Evolutionary conservation across 2,888 invertebrate genomes (phyloP).

Genomic region (Seladonia tumulorum): DNA sequence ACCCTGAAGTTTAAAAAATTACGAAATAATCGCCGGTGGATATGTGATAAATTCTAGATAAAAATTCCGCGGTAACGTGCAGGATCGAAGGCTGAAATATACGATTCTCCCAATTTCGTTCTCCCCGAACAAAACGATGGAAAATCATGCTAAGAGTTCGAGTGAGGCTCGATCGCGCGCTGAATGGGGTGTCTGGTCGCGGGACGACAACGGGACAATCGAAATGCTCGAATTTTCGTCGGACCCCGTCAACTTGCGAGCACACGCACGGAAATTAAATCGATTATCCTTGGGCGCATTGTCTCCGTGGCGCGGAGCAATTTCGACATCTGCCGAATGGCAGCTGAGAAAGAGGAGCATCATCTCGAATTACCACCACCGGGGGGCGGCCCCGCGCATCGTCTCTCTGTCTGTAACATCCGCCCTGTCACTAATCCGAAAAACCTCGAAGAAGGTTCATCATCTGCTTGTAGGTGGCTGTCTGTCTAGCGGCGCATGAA

Average conservation of each 20-base stretch:
- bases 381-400: constrained; percentile 55
- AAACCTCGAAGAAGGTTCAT: constrained; percentile 70
- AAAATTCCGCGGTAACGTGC: not conserved
- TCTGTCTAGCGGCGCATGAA: constrained; percentile 62
- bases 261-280: constrained; percentile 72
- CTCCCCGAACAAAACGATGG: not conserved
- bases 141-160: not conserved
- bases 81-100: not conserved
- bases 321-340: constrained; percentile 77
- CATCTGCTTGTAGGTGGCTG: constrained; percentile 74
- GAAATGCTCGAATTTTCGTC: not conserved
- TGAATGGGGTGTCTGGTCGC: constrained; percentile 2
- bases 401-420: constrained; percentile 52
- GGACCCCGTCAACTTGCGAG: not conserved
- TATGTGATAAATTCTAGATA: too few relatives aligned
- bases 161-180: not conserved
- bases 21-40: too few relatives aligned
- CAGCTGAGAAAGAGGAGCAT: constrained; percentile 77
- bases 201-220: not conserved
- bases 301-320: constrained; percentile 73
- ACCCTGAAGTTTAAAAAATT: too few relatives aligned
- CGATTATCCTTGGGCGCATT: constrained; percentile 76
- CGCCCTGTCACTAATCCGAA: constrained; percentile 67
- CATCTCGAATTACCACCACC: constrained; percentile 81
- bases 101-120: constrained; percentile 3